Conservation (phyloP, 2,888 invertebrate genomes). For the Oasisia sp. region DNA sequence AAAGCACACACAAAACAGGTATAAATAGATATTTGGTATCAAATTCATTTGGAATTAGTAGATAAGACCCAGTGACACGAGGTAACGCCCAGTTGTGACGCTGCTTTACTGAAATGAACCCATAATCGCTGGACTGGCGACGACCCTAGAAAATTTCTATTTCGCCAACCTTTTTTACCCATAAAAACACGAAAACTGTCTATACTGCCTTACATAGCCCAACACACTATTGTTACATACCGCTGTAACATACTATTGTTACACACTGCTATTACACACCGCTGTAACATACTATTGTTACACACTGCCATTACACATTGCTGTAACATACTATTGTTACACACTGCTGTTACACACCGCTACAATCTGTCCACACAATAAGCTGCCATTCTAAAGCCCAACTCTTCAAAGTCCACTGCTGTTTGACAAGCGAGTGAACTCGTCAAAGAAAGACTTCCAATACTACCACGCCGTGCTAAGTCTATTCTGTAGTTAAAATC, state of each 20-base stretch:
- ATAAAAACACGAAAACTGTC: neutral
- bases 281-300: neutral
- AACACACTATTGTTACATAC: too few relatives aligned
- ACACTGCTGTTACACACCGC: neutral
- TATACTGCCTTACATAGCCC: neutral
- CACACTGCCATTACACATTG: neutral
- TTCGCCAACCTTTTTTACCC: neutral
- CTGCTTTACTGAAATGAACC: neutral
- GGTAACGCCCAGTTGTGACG: neutral
- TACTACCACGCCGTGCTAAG: neutral
- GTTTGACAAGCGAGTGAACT: neutral
- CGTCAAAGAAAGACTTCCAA: neutral
- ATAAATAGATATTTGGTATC: slow-evolving; percentile 17
- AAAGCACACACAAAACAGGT: neutral
- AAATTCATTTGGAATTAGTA: neutral
- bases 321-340: neutral
- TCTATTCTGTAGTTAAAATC: neutral
- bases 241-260: too few relatives aligned
- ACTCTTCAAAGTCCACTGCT: neutral
- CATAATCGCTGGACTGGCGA: neutral
- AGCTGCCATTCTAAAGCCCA: neutral
- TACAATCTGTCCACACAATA: neutral
- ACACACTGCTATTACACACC: too few relatives aligned
- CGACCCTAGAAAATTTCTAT: neutral
- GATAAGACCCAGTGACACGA: neutral